These are phyloP conservation scores for Probosciger aterrimus DNA, from an alignment of 2,113 vertebrate genomes.

Conservation along the genomic window DNA sequence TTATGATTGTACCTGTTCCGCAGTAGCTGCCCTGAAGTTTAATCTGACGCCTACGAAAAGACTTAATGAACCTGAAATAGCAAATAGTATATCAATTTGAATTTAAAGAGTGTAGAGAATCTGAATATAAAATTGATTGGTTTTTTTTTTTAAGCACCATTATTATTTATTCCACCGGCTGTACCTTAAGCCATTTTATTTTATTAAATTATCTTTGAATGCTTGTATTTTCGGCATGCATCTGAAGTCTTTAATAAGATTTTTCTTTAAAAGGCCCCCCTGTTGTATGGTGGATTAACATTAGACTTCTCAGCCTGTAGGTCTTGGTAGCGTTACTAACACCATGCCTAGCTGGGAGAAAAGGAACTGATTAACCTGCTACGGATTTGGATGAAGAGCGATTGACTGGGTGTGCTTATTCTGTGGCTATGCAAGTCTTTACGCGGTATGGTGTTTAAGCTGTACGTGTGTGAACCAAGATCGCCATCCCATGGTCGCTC, in stretches of 20 bases:
- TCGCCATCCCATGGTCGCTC: conserved; percentile 58
- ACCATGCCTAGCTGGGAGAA: not conserved
- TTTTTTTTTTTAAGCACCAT: not conserved
- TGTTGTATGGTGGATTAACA: not conserved
- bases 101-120: not conserved
- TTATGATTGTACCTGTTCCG: not conserved
- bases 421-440: no score
- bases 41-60: not conserved
- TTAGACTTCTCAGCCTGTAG: not conserved
- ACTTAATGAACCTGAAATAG: not conserved
- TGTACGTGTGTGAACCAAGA: not conserved
- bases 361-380: not conserved
- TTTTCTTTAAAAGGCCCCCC: not conserved
- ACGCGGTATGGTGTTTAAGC: not conserved
- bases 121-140: not conserved
- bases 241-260: not conserved
- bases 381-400: not conserved
- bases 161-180: not conserved
- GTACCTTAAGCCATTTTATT: not conserved
- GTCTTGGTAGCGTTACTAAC: not conserved
- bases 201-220: not conserved
- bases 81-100: not conserved
- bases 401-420: not conserved
- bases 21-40: not conserved
- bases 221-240: not conserved